Percentiles rank a stretch among this genome's conserved stretches.
Conservation (phyloP, 2,113 vertebrate species). For the Silurus meridionalis region DNA sequence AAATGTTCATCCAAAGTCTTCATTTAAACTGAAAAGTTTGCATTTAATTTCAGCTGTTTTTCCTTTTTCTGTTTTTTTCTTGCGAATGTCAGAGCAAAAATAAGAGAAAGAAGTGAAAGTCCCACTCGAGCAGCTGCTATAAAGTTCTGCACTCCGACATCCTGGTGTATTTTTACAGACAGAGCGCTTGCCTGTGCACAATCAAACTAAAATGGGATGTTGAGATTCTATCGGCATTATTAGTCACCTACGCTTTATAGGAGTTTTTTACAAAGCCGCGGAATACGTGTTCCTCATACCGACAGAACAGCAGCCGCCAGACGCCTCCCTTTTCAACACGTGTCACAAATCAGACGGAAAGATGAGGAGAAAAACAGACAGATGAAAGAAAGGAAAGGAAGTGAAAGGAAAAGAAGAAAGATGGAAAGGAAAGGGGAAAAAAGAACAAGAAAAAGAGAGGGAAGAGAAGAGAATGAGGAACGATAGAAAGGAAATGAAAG, state of each 20-base stretch:
- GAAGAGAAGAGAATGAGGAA: too few species aligned
- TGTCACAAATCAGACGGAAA: not conserved
- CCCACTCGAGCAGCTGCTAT: not conserved
- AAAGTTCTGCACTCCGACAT: not conserved
- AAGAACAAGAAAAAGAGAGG: not conserved
- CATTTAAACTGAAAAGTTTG: not conserved
- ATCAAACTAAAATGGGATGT: slow-evolving; percentile 8
- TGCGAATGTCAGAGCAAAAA: not conserved
- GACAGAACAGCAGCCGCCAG: not conserved
- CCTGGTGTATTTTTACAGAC: not conserved
- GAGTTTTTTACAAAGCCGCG: slow-evolving; percentile 26
- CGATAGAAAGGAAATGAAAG: not conserved
- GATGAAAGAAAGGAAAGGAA: not conserved
- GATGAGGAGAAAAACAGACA: not conserved
- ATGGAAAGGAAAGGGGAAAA: not conserved
- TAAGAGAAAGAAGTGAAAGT: not conserved
- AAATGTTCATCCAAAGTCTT: not conserved
- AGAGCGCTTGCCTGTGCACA: not conserved
- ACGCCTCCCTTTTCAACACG: not conserved
- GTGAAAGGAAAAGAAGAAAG: not conserved
- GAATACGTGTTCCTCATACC: not conserved
- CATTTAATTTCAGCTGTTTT: not conserved
- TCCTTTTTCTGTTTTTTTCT: not conserved
- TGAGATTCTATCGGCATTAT: slow-evolving; percentile 19
- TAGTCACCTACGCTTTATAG: not conserved